phyloP scores from a whole-genome alignment of 92 coral and sea anemone species.

The Paramuricea clavata region DNA sequence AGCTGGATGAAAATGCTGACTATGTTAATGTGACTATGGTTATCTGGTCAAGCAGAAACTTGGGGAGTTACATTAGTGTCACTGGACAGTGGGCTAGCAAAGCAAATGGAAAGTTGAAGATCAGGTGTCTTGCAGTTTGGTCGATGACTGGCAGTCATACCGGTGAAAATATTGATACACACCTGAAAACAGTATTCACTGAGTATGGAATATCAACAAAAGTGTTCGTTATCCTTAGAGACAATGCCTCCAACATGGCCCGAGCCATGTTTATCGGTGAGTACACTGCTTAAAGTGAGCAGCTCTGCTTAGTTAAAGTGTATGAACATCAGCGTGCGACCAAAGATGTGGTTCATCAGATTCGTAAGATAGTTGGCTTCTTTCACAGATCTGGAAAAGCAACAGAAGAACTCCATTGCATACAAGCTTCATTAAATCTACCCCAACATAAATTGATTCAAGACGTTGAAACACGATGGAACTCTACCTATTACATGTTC shows the following conservation, averaged over 20 bases:
- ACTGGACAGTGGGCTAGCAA: constrained; percentile 19
- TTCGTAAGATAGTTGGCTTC: not conserved
- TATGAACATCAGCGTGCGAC: constrained; percentile 12
- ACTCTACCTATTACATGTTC: not conserved
- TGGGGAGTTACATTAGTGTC: constrained; percentile 27
- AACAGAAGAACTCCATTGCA: not conserved
- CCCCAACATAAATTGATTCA: not conserved
- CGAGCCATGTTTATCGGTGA: not conserved
- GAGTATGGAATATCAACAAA: constrained; percentile 17
- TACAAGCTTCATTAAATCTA: not conserved
- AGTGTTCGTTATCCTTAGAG: constrained; percentile 6
- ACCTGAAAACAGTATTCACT: not conserved
- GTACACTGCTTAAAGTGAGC: not conserved
- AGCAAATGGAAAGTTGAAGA: not conserved
- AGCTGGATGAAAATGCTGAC: constrained; percentile 25
- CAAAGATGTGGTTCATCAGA: not conserved
- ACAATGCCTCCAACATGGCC: constrained; percentile 12
- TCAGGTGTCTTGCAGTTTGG: constrained; percentile 23
- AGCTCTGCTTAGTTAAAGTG: constrained; percentile 7
- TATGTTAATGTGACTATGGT: constrained; percentile 28
- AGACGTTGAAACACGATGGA: not conserved
- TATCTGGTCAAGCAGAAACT: constrained; percentile 34
- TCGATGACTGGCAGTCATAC: constrained; percentile 25
- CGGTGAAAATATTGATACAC: constrained; percentile 6
- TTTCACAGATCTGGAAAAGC: constrained; percentile 16